Evolutionary conservation across 2,797 vertebrate species (phyloP).

Genomic region (Tiaroga cobitis): DNA sequence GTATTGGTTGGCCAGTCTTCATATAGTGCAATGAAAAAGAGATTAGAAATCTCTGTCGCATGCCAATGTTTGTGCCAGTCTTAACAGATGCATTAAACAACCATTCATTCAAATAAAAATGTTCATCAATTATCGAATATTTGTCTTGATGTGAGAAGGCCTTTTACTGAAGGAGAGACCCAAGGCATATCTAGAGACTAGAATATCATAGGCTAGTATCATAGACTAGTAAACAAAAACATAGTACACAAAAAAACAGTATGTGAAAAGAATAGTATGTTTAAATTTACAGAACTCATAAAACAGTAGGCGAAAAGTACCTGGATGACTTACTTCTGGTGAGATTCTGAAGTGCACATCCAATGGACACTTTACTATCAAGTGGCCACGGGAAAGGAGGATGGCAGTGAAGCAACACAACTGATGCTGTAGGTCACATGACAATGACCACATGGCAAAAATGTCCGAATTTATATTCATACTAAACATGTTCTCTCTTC

Average conservation of each 20-base stretch:
- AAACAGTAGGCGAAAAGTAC: neutral
- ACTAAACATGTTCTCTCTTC: neutral
- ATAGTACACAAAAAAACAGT: neutral
- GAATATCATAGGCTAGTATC: neutral
- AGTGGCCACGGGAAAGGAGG: neutral
- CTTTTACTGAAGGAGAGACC: neutral
- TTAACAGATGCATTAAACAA: neutral
- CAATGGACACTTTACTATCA: neutral
- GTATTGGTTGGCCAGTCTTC: neutral
- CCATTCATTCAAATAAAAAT: neutral
- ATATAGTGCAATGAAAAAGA: neutral
- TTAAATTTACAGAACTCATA: neutral
- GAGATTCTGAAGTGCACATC: neutral
- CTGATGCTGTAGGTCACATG: neutral
- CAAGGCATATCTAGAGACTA: neutral
- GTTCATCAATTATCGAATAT: neutral
- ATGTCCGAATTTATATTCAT: neutral
- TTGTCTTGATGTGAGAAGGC: neutral
- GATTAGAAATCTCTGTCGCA: no score
- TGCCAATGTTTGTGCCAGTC: neutral
- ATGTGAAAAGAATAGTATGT: neutral
- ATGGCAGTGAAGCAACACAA: neutral
- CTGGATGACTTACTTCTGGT: neutral
- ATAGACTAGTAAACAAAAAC: no score
- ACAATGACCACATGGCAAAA: neutral